These are phyloP conservation scores for Porphyrio hochstetteri DNA, from an alignment of 2,113 vertebrate genomes.

Conservation along the genomic window DNA sequence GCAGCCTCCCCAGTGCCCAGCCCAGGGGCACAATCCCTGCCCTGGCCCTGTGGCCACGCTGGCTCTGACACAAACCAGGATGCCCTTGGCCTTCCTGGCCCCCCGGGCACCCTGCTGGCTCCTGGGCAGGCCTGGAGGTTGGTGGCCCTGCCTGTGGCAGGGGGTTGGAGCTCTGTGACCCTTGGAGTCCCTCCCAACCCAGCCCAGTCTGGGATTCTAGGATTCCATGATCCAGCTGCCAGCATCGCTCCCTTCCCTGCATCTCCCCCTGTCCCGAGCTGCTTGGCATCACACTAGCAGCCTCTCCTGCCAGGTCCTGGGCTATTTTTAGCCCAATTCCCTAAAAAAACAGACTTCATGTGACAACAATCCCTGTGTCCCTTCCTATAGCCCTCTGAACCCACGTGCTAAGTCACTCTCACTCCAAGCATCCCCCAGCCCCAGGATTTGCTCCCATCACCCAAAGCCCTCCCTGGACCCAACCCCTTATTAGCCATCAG, in stretches of 20 bases:
- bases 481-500: not conserved
- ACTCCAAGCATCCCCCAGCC: not conserved
- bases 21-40: no score
- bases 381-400: not conserved
- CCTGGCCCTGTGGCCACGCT: no score
- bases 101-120: no score
- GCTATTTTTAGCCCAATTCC: not conserved
- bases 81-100: no score
- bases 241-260: not conserved
- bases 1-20: no score
- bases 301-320: not conserved
- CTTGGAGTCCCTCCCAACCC: no score
- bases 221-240: not conserved
- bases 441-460: not conserved
- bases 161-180: no score
- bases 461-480: not conserved
- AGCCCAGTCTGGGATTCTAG: no score
- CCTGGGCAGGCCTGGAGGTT: no score
- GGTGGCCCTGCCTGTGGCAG: no score
- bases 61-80: no score
- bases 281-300: not conserved
- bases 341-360: not conserved
- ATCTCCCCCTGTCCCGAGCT: not conserved
- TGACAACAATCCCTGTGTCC: not conserved
- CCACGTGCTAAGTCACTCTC: fast-evolving